Evolutionary conservation across 2,113 vertebrate species (phyloP).

Genomic region (Cryptomyrus ogoouensis): DNA sequence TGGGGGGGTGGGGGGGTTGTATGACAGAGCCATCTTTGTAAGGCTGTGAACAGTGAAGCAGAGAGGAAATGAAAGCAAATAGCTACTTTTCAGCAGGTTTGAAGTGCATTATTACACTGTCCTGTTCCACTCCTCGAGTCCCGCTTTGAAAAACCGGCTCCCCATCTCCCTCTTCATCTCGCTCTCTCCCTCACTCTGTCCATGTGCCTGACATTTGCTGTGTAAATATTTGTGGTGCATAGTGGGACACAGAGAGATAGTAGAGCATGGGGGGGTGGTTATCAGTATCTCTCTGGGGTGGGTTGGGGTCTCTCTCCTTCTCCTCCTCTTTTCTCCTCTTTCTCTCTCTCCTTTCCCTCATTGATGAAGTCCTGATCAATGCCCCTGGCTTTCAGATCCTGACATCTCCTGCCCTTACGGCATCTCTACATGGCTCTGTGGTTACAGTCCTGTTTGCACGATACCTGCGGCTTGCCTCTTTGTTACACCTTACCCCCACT

Average conservation of each 20-base stretch:
- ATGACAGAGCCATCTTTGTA: not conserved
- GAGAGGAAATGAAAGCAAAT: not conserved
- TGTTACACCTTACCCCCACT: not conserved
- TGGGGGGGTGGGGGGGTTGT: not conserved
- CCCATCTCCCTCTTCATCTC: not conserved
- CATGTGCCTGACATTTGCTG: not conserved
- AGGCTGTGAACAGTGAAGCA: not conserved
- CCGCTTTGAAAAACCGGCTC: not conserved
- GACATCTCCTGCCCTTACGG: not conserved
- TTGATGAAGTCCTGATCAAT: not conserved
- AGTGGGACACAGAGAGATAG: not conserved
- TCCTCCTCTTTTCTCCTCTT: not conserved
- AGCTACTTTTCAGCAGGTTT: not conserved
- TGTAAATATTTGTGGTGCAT: constrained; percentile 15
- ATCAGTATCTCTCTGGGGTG: not conserved
- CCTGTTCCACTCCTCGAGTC: not conserved
- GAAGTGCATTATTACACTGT: not conserved
- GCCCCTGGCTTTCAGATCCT: not conserved
- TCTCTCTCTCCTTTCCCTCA: not conserved
- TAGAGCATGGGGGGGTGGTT: not conserved
- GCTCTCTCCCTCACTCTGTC: not conserved
- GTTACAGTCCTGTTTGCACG: not conserved
- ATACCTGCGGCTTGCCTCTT: not conserved
- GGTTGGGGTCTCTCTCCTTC: no score
- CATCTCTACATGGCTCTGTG: not conserved